Evolutionary conservation across 1,140 invertebrate genomes (phyloP).

Genomic region (Neotoxoptera formosana): DNA sequence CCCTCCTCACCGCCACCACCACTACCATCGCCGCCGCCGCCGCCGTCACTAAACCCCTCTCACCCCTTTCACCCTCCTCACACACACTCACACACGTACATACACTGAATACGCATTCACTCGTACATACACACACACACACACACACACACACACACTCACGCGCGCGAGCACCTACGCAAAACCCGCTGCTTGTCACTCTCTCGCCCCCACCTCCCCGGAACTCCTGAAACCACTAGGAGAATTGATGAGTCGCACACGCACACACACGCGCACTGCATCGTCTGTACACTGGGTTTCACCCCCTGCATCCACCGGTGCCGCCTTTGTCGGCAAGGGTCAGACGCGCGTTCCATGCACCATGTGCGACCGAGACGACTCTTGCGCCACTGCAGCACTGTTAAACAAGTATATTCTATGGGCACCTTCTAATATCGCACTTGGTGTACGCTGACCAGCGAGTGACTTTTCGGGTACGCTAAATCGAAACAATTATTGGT

Average conservation of each 20-base stretch:
- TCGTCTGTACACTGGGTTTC: neutral
- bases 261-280: neutral
- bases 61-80: neutral
- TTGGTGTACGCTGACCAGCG: no score
- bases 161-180: neutral
- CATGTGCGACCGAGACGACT: neutral
- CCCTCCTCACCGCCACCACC: neutral
- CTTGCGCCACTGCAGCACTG: no score
- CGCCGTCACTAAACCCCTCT: neutral
- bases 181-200: constrained; percentile 8
- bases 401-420: no score
- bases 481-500: no score
- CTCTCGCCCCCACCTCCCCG: neutral
- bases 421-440: no score
- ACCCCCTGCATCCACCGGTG: neutral
- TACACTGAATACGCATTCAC: neutral
- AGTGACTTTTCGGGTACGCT: no score
- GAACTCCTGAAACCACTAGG: constrained; percentile 29
- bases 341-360: neutral
- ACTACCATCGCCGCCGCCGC: no score
- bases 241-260: constrained; percentile 50
- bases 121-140: neutral
- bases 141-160: neutral
- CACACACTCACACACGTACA: neutral
- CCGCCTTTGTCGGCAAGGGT: neutral